phyloP scores from a whole-genome alignment of 2,113 vertebrate genomes.

The Balaeniceps rex region DNA sequence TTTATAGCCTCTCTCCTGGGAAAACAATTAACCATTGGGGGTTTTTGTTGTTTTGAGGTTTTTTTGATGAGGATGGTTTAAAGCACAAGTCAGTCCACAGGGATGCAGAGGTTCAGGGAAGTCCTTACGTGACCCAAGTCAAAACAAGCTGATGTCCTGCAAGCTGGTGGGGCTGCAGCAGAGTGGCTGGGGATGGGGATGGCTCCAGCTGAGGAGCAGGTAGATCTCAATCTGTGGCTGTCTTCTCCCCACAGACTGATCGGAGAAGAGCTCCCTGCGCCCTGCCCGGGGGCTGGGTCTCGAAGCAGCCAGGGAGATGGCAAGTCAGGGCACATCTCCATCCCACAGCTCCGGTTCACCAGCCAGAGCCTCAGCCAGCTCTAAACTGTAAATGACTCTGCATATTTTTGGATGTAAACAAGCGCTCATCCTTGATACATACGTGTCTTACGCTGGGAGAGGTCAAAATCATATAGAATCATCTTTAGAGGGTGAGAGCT shows the following conservation, averaged over 20 bases:
- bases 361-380: background rate
- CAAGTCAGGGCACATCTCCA: background rate
- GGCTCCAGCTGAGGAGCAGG: background rate
- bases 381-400: background rate
- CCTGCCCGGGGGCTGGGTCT: background rate
- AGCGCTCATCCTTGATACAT: background rate
- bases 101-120: background rate
- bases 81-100: background rate
- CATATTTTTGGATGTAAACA: background rate
- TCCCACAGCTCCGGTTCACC: background rate
- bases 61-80: background rate
- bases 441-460: background rate
- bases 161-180: background rate
- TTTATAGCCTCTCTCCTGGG: background rate
- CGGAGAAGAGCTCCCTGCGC: background rate
- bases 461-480: background rate
- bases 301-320: rapidly evolving
- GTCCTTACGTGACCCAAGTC: background rate
- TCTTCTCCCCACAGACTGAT: too few relatives aligned
- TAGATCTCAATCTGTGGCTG: background rate
- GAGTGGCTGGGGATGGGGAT: background rate
- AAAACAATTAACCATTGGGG: background rate
- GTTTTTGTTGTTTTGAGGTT: background rate
- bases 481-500: background rate
- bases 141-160: background rate